A percentile compares a stretch with the other conserved stretches of the same genome.
These are phyloP conservation scores for Struthidea cinerea DNA, from an alignment of 2,113 vertebrate species.

Conservation along the genomic window DNA sequence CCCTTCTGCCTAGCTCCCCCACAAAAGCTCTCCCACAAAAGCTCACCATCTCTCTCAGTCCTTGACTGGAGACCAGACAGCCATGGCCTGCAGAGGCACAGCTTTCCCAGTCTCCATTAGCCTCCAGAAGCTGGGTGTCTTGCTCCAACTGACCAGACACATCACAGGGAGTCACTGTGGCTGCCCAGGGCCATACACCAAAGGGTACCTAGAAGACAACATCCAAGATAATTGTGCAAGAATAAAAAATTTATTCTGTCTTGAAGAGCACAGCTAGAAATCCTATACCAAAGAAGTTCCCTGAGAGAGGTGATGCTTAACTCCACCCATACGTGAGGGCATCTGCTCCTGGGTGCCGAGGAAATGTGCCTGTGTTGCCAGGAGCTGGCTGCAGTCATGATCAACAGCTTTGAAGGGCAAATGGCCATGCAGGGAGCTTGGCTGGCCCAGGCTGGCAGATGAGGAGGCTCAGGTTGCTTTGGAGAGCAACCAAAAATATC, in stretches of 20 bases:
- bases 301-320: neutral
- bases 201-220: neutral
- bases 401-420: neutral
- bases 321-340: neutral
- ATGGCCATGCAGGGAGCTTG: neutral
- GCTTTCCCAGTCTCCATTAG: neutral
- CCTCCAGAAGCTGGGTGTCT: neutral
- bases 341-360: neutral
- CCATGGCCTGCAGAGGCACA: neutral
- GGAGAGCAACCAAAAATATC: neutral
- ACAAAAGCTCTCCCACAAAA: neutral
- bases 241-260: neutral
- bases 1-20: neutral
- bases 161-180: neutral
- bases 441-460: neutral
- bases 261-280: neutral
- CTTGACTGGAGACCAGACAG: neutral
- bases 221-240: neutral
- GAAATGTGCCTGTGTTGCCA: neutral
- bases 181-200: neutral
- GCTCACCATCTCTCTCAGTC: neutral
- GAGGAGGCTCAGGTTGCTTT: neutral
- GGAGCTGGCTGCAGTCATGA: neutral
- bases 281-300: neutral
- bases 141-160: neutral